These are phyloP conservation scores for Drosophila bifasciata DNA, from an alignment of 1,140 invertebrate genomes.

Conservation along the genomic window DNA sequence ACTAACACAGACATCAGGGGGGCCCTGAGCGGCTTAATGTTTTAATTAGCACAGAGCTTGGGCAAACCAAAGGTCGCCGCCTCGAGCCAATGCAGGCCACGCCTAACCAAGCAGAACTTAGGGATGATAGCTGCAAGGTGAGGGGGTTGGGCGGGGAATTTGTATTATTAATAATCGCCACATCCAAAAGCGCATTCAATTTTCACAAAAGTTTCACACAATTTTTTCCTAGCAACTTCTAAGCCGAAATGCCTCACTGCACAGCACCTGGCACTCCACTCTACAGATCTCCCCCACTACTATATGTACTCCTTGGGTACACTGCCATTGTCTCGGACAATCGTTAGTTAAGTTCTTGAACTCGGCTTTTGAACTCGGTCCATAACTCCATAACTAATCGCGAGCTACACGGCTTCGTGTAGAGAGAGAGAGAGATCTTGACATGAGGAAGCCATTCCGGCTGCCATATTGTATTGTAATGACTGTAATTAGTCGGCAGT, in stretches of 20 bases:
- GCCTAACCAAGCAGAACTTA: conserved; percentile 25
- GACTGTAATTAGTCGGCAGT: conserved; percentile 44
- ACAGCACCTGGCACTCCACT: no score
- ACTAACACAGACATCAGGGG: conserved; percentile 21
- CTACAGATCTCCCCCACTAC: background rate
- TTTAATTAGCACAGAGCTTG: conserved; percentile 50
- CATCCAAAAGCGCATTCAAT: conserved; percentile 44
- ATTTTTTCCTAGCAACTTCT: conserved; percentile 12
- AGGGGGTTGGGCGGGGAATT: no score
- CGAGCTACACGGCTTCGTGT: conserved; percentile 31
- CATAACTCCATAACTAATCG: conserved; percentile 36
- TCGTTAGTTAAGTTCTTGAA: conserved; percentile 49
- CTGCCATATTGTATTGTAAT: conserved; percentile 46
- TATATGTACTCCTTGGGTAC: conserved; percentile 1
- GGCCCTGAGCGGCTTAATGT: conserved; percentile 27
- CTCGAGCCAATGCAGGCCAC: conserved; percentile 4
- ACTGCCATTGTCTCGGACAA: conserved; percentile 46
- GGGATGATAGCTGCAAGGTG: no score
- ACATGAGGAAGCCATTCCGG: conserved; percentile 49
- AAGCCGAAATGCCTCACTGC: background rate
- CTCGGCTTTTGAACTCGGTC: conserved; percentile 46
- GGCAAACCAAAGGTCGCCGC: conserved; percentile 18
- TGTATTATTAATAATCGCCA: conserved; percentile 24
- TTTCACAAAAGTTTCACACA: conserved; percentile 33
- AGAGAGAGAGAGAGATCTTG: conserved; percentile 20